Evolutionary conservation across 2,113 vertebrate genomes (phyloP).

Genomic region (Myrmecobius fasciatus): DNA sequence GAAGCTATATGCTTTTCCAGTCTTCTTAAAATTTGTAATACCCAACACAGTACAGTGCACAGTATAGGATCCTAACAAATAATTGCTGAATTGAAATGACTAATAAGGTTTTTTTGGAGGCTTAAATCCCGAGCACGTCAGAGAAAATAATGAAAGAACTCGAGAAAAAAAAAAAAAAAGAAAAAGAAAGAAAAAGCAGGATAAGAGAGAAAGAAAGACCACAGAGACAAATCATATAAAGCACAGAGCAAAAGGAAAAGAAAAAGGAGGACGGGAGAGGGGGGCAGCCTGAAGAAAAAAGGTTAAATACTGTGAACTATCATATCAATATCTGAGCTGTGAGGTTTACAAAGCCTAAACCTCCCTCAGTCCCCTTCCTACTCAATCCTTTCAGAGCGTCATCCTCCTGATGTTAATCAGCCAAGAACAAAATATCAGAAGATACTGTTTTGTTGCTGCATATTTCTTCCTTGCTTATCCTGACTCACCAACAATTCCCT

Average conservation of each 20-base stretch:
- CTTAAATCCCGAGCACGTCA: slow-evolving; percentile 57
- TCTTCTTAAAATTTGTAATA: not conserved
- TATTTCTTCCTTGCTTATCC: slow-evolving; percentile 27
- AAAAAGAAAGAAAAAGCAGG: not conserved
- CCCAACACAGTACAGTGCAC: not conserved
- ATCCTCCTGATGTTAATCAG: not conserved
- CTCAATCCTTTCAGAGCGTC: not conserved
- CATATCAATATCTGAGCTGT: not conserved
- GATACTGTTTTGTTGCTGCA: not conserved
- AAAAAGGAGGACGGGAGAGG: slow-evolving; percentile 37
- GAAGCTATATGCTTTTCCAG: not conserved
- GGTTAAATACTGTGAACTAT: not conserved
- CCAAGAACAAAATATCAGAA: not conserved
- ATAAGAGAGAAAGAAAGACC: not conserved
- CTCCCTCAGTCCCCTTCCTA: not conserved
- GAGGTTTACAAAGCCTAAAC: not conserved
- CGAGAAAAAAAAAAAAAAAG: too few species aligned
- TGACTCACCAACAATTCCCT: slow-evolving; percentile 40
- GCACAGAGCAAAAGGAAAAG: slow-evolving; percentile 59
- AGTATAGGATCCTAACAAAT: not conserved
- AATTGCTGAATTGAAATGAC: not conserved
- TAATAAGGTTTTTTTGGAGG: slow-evolving; percentile 69
- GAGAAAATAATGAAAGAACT: not conserved
- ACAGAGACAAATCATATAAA: not conserved
- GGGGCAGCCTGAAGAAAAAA: slow-evolving; percentile 12